phyloP scores from a whole-genome alignment of 2,888 invertebrate genomes.

The Elgonia sp. region DNA sequence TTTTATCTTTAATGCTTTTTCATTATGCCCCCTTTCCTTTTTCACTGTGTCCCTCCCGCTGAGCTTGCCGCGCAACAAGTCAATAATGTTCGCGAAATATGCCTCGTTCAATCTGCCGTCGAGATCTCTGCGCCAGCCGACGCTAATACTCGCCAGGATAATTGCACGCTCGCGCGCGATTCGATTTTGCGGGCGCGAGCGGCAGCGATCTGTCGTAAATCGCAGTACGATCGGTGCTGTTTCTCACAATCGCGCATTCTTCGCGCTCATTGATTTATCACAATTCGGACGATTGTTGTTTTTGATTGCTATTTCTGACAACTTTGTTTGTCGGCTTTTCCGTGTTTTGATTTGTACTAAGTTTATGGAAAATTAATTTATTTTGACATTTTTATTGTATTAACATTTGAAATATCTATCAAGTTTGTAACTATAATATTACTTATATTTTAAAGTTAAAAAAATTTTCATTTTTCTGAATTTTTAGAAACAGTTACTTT shows the following conservation, averaged over 20 bases:
- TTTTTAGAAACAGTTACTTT: too few relatives aligned
- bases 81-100: conserved; percentile 81
- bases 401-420: neutral
- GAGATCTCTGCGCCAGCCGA: conserved; percentile 74
- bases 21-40: conserved; percentile 45
- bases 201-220: conserved; percentile 76
- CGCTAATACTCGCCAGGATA: conserved; percentile 80
- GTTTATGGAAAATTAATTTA: neutral
- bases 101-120: conserved; percentile 76
- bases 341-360: neutral
- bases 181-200: conserved; percentile 69
- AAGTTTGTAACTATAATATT: too few relatives aligned
- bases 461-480: too few relatives aligned
- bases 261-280: conserved; percentile 69
- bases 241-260: conserved; percentile 68
- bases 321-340: conserved; percentile 17
- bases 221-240: conserved; percentile 72
- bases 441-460: too few relatives aligned
- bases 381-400: neutral
- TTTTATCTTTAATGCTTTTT: conserved; percentile 35
- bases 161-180: conserved; percentile 82
- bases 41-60: conserved; percentile 51
- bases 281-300: conserved; percentile 57
- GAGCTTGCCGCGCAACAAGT: conserved; percentile 78
- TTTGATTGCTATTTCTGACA: conserved; percentile 44